These are phyloP conservation scores for Hirtodrosophila trivittata DNA, from an alignment of 2,888 invertebrate species.

Conservation along the genomic window DNA sequence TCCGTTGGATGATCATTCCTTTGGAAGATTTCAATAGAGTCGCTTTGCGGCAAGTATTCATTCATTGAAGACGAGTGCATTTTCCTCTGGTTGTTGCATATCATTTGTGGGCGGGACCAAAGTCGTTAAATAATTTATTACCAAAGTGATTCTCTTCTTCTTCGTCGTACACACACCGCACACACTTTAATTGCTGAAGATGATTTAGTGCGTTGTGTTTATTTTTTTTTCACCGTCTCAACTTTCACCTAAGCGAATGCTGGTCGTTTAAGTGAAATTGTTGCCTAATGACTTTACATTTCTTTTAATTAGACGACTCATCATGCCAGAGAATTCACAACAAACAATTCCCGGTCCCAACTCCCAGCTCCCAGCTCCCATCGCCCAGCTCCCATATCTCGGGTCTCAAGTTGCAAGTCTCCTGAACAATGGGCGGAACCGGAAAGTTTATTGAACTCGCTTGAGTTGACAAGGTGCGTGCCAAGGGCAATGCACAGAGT, in stretches of 20 bases:
- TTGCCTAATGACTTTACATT: conserved; percentile 74
- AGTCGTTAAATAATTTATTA: conserved; percentile 53
- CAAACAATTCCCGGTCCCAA: conserved; percentile 22
- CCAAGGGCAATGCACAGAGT: conserved; percentile 31
- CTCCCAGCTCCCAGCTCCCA: not conserved
- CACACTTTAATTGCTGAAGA: conserved; percentile 56
- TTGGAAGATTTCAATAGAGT: too few relatives aligned
- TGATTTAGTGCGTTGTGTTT: conserved; percentile 51
- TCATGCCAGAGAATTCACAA: conserved; percentile 47
- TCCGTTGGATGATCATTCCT: too few relatives aligned
- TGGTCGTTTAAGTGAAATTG: conserved; percentile 69
- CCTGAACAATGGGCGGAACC: conserved; percentile 50
- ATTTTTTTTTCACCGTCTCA: conserved; percentile 26
- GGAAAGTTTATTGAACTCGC: conserved; percentile 55
- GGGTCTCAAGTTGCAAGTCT: not conserved
- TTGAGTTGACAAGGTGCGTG: conserved; percentile 52
- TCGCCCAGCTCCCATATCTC: not conserved
- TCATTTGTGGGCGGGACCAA: conserved; percentile 51
- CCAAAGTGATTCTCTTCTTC: conserved; percentile 40
- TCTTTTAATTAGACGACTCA: conserved; percentile 73
- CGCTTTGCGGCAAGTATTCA: too few relatives aligned
- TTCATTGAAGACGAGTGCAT: conserved; percentile 27
- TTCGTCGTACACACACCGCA: conserved; percentile 26
- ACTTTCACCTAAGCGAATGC: conserved; percentile 67
- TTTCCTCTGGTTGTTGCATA: conserved; percentile 12